A percentile compares a stretch with the other conserved stretches of the same genome.
phyloP scores from a whole-genome alignment of 2,888 invertebrate genomes.

The Sphinx pinastri region DNA sequence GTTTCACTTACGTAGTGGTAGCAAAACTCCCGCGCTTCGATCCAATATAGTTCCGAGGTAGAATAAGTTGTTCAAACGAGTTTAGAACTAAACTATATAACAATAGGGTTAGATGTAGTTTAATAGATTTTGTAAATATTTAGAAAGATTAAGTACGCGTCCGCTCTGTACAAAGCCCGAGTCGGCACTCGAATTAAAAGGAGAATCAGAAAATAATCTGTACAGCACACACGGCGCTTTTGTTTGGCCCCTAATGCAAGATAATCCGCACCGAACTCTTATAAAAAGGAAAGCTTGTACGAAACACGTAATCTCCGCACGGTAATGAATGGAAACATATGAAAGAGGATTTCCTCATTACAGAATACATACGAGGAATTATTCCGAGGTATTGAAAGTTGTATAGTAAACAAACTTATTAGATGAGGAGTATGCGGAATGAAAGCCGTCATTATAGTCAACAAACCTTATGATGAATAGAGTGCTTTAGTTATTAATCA shows the following conservation, averaged over 20 bases:
- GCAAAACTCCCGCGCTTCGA: too few species aligned
- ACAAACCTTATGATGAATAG: neutral
- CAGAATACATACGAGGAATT: slow-evolving; percentile 7
- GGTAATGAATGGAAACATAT: slow-evolving; percentile 50
- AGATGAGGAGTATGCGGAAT: neutral
- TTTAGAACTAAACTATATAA: too few species aligned
- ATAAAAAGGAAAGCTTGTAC: slow-evolving; percentile 55
- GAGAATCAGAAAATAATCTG: slow-evolving; percentile 18
- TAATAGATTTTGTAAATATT: too few species aligned
- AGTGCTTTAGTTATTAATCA: slow-evolving; percentile 2
- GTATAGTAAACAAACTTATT: neutral
- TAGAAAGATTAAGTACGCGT: too few species aligned
- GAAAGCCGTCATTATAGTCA: neutral
- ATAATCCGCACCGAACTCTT: slow-evolving; percentile 63
- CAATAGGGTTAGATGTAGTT: too few species aligned
- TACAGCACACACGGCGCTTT: slow-evolving; percentile 35
- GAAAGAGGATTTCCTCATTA: slow-evolving; percentile 34
- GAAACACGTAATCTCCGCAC: slow-evolving; percentile 55
- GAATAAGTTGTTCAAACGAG: too few species aligned
- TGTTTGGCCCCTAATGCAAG: slow-evolving; percentile 55
- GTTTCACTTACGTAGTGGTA: too few species aligned
- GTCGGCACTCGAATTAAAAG: slow-evolving; percentile 11
- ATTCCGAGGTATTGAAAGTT: neutral
- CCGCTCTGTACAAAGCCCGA: too few species aligned
- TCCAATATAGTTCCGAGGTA: too few species aligned